Base-by-base conservation (phyloP, 2,888 invertebrate species). In the Acronicta psi region DNA sequence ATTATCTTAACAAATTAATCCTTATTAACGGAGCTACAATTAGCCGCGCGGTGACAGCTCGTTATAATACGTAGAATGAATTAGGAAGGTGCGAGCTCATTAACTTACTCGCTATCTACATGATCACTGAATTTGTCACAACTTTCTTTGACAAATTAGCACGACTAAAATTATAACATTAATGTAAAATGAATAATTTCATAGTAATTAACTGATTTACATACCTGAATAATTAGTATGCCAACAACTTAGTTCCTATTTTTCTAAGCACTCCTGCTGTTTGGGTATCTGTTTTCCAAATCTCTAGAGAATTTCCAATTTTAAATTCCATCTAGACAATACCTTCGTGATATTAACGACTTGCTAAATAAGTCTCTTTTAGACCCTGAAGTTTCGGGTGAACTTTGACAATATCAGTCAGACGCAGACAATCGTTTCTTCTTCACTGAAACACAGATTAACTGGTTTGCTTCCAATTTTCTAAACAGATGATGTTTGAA, bases 61-160 rank as follows among this genome's bases (percentile, higher is more conserved):
- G 44, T 73, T 73, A 68, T 54, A 54, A 59, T 73, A 68, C 20
- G 40, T 50, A 31, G 69, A 73, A 73, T 59, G 50, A 59, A 67
- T 59, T 18, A 68, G 44, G 49, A 59, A 60, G 61, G 62, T 55
- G 69, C 42, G 54, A 67, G 59, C 46, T 56, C 59, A 75, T 71
- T 67, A 75, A 74, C 58, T 77, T 59, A 29, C 23, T n/a, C 50
- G 23, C 49, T 54, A 55, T 67, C 57, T 72, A 55, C 57, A 55
- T 55, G 64, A 59, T 64, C 54, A 37, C 18, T 17, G 37, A 58
- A 73, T 70, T 74, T 70, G 61, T 64, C 75, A 47, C 55, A 77
- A 67, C 57, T 64, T 74, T 65, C 57, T 69, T 41, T 69, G 49
- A 58, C 55, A 55, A 44, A 49, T 73, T 76, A 41, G 52, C 49